Conservation (phyloP, 2,797 vertebrate genomes). For the Enoplosus armatus region DNA sequence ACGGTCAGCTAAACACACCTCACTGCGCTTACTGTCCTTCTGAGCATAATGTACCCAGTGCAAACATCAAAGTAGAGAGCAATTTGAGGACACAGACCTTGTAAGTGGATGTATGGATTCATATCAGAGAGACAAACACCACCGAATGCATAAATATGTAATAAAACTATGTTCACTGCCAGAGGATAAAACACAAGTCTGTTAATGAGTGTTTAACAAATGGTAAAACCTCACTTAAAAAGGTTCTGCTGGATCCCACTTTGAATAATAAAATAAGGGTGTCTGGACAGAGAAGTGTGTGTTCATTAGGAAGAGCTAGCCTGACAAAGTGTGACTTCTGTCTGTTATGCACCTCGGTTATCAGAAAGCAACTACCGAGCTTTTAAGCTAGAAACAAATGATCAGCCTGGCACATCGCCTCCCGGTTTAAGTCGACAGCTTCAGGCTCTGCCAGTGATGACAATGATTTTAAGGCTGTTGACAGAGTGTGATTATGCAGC, state of each 20-base stretch:
- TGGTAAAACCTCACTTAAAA: background rate
- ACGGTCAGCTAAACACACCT: constrained; percentile 4
- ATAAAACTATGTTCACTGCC: background rate
- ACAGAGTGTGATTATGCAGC: constrained; percentile 53
- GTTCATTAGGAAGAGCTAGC: background rate
- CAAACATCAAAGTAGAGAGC: constrained; percentile 38
- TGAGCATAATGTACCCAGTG: constrained; percentile 14
- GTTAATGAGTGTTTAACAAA: background rate
- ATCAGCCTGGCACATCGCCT: constrained; percentile 55
- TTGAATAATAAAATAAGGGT: background rate
- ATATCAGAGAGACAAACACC: background rate
- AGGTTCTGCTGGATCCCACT: background rate
- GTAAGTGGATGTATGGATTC: constrained; percentile 2
- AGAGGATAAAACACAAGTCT: background rate
- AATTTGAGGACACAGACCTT: constrained; percentile 14
- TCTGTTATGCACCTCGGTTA: constrained; percentile 24
- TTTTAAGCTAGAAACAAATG: constrained; percentile 47
- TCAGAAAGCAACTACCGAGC: constrained; percentile 25
- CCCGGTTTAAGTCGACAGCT: constrained; percentile 28
- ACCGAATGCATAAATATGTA: background rate
- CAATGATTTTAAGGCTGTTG: constrained; percentile 65
- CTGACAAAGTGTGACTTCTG: background rate
- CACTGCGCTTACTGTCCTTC: background rate
- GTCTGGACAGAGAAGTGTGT: background rate
- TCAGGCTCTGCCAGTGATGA: constrained; percentile 55